phyloP scores from a whole-genome alignment of 1,140 invertebrate genomes.

The Hetaerina americana region DNA sequence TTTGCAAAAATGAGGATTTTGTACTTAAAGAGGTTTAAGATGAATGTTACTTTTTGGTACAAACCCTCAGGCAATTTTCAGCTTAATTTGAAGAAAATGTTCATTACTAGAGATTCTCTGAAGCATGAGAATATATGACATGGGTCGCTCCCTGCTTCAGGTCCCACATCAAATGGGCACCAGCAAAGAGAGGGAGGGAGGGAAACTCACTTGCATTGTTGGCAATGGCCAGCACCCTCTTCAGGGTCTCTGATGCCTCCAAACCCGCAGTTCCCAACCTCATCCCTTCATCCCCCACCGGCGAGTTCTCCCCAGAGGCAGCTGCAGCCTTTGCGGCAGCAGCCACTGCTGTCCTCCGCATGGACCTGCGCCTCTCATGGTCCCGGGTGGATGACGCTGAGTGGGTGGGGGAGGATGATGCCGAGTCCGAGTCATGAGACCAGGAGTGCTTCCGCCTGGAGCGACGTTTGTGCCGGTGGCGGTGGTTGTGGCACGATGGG shows the following conservation, averaged over 20 bases:
- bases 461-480: conserved; percentile 13
- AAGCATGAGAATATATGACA: no score
- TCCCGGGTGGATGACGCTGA: background rate
- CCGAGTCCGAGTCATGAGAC: conserved; percentile 51
- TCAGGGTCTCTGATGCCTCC: conserved; percentile 46
- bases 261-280: no score
- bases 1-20: no score
- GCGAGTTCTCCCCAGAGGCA: conserved; percentile 21
- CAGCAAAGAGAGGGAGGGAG: background rate
- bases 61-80: no score
- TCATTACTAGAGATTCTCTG: no score
- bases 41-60: no score
- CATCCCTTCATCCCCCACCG: no score
- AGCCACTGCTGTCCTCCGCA: background rate
- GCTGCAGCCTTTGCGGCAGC: conserved; percentile 16
- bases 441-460: conserved; percentile 54
- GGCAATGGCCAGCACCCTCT: conserved; percentile 64
- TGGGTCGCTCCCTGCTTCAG: no score
- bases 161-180: background rate
- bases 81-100: no score
- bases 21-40: no score
- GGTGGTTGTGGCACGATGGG: conserved; percentile 13
- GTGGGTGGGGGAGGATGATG: conserved; percentile 27
- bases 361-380: background rate
- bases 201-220: conserved; percentile 48